Percentiles rank a stretch among this genome's conserved stretches.
Conservation (phyloP, 2,113 vertebrate genomes). For the human (Homo sapiens) region GRCh38 chr2:39674501-39675000, state of each 20-base stretch:
- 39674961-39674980: background rate
- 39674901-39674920: conserved; percentile 22
- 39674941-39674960: background rate
- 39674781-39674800: background rate
- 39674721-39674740: background rate
- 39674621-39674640: no score
- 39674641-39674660: no score
- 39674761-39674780: conserved; percentile 43
- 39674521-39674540: no score
- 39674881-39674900: conserved; percentile 21
- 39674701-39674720: conserved; percentile 33
- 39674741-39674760: conserved; percentile 24
- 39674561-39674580: no score
- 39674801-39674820: background rate
- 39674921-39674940: background rate
- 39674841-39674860: background rate
- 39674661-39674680: no score
- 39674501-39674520: no score
- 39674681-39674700: background rate
- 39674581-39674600: no score
- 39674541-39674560: no score
- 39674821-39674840: background rate
- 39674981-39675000: background rate
- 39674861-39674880: conserved; percentile 7
- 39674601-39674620: no score